phyloP scores from a whole-genome alignment of 2,888 invertebrate genomes.

The Baronia brevicornis region DNA sequence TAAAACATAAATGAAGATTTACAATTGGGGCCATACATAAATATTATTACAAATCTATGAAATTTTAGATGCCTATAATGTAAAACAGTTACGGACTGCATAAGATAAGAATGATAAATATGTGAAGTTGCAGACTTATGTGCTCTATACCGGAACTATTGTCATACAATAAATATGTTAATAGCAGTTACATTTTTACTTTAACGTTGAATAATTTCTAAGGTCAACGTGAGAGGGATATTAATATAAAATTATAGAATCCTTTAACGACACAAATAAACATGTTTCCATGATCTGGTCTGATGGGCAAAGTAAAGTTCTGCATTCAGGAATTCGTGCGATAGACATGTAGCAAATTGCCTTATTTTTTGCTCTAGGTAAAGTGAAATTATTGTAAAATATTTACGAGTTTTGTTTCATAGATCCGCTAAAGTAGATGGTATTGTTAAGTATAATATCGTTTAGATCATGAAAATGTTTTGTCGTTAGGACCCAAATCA shows the following conservation, averaged over 20 bases:
- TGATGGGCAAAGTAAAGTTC: constrained; percentile 15
- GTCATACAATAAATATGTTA: no score
- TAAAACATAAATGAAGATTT: background rate
- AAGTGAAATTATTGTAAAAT: constrained; percentile 58
- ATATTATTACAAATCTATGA: no score
- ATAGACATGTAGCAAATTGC: constrained; percentile 60
- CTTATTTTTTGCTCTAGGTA: constrained; percentile 69
- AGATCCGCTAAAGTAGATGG: constrained; percentile 29
- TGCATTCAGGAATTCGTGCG: constrained; percentile 41
- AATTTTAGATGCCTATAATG: no score
- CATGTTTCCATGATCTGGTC: constrained; percentile 26
- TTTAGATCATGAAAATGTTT: constrained; percentile 30
- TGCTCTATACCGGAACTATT: no score
- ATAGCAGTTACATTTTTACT: no score
- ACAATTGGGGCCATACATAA: no score
- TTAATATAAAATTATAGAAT: no score
- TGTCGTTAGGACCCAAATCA: constrained; percentile 36
- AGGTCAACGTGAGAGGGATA: no score
- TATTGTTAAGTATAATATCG: constrained; percentile 38
- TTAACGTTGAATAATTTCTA: no score
- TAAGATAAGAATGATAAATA: no score
- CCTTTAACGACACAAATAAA: background rate
- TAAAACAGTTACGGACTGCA: no score
- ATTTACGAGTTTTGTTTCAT: constrained; percentile 41
- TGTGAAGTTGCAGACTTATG: no score